Percentiles rank a stretch among this genome's conserved stretches.
These are phyloP conservation scores for Andrena haemorrhoa DNA, from an alignment of 2,888 invertebrate species.

Conservation along the genomic window DNA sequence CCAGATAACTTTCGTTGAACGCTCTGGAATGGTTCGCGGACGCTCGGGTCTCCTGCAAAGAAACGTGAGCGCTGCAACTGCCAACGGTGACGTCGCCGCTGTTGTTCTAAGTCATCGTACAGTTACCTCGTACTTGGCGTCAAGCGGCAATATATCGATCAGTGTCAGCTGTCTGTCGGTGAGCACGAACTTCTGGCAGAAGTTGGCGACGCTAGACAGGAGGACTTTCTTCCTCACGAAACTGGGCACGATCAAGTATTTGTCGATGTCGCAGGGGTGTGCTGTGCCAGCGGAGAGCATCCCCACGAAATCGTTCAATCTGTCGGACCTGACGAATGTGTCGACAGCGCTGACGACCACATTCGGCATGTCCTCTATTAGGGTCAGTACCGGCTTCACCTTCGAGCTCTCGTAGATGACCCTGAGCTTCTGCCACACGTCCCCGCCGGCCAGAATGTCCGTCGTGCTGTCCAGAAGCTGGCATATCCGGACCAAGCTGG, in stretches of 20 bases:
- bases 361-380: slow-evolving; percentile 80
- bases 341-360: slow-evolving; percentile 75
- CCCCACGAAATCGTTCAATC: slow-evolving; percentile 75
- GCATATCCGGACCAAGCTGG: slow-evolving; percentile 44
- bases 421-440: slow-evolving; percentile 78
- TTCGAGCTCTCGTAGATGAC: slow-evolving; percentile 74
- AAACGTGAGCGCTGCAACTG: neutral
- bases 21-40: neutral
- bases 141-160: slow-evolving; percentile 72
- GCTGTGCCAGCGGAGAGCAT: slow-evolving; percentile 70
- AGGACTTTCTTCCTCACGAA: slow-evolving; percentile 77
- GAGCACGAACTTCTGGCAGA: slow-evolving; percentile 75
- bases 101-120: neutral
- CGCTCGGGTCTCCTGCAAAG: slow-evolving; percentile 10
- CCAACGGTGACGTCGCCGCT: neutral
- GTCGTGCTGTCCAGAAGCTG: slow-evolving; percentile 66
- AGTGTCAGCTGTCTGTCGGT: slow-evolving; percentile 45
- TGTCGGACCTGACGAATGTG: slow-evolving; percentile 79
- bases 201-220: slow-evolving; percentile 75
- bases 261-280: slow-evolving; percentile 78
- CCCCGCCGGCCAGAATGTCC: slow-evolving; percentile 77
- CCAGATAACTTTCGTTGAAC: slow-evolving; percentile 69
- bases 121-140: slow-evolving; percentile 64
- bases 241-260: slow-evolving; percentile 77
- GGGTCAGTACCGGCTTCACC: slow-evolving; percentile 72